phyloP scores from a whole-genome alignment of 2,797 vertebrate genomes.

The Gorsachius magnificus region DNA sequence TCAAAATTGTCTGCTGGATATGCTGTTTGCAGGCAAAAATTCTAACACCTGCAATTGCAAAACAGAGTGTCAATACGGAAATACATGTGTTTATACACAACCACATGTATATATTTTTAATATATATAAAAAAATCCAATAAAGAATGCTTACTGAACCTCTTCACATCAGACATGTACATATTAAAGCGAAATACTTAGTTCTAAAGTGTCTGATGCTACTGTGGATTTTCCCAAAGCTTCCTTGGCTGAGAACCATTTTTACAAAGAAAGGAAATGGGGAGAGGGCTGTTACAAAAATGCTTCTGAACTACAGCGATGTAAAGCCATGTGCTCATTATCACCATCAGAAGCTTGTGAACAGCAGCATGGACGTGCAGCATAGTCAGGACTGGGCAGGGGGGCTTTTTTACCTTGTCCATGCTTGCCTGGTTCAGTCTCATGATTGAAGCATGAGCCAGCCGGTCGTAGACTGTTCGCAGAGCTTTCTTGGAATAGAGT shows the following conservation, averaged over 20 bases:
- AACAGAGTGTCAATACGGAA: background rate
- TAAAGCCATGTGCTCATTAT: fast-evolving
- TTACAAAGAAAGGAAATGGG: background rate
- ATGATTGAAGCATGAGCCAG: constrained; percentile 97
- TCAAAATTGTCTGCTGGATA: background rate
- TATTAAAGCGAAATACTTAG: background rate
- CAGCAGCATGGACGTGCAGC: fast-evolving
- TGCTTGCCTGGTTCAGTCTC: constrained; percentile 97
- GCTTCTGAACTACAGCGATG: background rate
- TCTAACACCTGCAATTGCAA: background rate
- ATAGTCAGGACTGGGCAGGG: background rate
- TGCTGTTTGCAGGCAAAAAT: background rate
- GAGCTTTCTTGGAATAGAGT: constrained; percentile 95
- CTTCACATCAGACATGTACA: background rate
- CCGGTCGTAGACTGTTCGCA: constrained; percentile 93
- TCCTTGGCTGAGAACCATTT: background rate
- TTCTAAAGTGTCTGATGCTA: background rate
- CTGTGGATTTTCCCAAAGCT: background rate
- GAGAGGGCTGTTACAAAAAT: background rate
- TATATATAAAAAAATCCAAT: background rate
- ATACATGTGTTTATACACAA: background rate
- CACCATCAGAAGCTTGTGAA: fast-evolving
- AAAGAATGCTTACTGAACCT: background rate
- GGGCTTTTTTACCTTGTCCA: constrained; percentile 90
- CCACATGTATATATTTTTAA: background rate